Conservation (phyloP, 2,888 invertebrate genomes). For the Myopa tessellatipennis region DNA sequence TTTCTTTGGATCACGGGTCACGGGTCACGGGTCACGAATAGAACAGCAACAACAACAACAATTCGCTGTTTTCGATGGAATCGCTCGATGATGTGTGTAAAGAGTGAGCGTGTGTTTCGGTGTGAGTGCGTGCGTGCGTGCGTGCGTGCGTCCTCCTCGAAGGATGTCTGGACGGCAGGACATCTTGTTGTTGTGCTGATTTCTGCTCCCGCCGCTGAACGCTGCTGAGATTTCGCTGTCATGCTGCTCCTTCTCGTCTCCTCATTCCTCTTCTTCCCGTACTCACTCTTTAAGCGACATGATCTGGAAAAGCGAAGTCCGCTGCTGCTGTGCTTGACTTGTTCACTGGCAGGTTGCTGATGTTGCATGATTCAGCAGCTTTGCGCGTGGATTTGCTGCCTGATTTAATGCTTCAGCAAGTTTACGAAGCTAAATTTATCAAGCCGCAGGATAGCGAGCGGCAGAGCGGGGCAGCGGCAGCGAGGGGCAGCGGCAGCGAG, state of each 20-base stretch:
- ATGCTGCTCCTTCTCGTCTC: no score
- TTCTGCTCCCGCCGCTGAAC: background rate
- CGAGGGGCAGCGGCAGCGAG: no score
- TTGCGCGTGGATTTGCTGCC: slow-evolving; percentile 56
- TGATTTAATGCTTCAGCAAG: slow-evolving; percentile 66
- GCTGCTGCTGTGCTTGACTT: background rate
- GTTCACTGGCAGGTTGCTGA: background rate
- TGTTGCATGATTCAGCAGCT: slow-evolving; percentile 2
- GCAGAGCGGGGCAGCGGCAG: no score
- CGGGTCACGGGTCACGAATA: no score
- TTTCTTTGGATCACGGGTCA: no score
- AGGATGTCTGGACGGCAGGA: slow-evolving; percentile 4
- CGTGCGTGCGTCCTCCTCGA: background rate
- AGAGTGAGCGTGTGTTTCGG: background rate
- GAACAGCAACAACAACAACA: background rate
- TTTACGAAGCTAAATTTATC: slow-evolving; percentile 66
- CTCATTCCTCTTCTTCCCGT: background rate
- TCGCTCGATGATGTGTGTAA: background rate
- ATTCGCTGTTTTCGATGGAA: background rate
- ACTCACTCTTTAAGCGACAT: background rate
- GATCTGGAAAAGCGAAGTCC: background rate
- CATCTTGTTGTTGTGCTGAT: background rate
- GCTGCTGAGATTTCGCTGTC: no score
- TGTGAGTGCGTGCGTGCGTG: no score
- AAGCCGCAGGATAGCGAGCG: slow-evolving; percentile 60